These are phyloP conservation scores for Hiodon tergisus DNA, from an alignment of 2,113 vertebrate genomes.

Conservation along the genomic window DNA sequence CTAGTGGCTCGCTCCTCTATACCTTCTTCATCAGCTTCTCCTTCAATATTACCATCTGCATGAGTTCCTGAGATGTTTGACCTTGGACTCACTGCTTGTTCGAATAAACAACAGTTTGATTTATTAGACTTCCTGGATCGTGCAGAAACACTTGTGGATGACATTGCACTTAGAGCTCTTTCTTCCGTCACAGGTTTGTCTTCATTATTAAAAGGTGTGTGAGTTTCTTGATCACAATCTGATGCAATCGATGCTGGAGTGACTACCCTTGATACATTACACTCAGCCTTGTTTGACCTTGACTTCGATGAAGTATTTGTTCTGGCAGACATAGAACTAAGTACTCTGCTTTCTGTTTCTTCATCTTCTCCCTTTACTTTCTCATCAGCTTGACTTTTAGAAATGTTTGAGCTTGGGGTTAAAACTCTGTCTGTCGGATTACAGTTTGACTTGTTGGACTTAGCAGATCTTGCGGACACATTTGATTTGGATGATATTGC, in stretches of 20 bases:
- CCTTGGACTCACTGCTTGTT: conserved; percentile 22
- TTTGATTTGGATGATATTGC: conserved; percentile 22
- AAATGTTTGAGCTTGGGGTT: neutral
- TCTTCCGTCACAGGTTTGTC: conserved; percentile 34
- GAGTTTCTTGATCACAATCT: conserved; percentile 7
- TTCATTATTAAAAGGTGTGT: conserved; percentile 43
- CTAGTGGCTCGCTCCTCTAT: conserved; percentile 17
- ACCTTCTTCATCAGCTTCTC: neutral
- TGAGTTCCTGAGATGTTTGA: conserved; percentile 4
- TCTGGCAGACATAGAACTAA: conserved; percentile 42
- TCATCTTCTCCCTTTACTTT: conserved; percentile 14
- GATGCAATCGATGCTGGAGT: neutral
- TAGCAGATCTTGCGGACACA: neutral
- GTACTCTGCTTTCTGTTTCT: conserved; percentile 32
- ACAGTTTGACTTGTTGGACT: conserved; percentile 14
- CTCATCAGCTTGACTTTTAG: conserved; percentile 6
- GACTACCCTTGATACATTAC: conserved; percentile 21
- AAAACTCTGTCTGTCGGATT: conserved; percentile 26
- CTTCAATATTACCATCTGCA: too few species aligned
- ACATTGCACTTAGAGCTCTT: conserved; percentile 16
- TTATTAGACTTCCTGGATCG: conserved; percentile 3
- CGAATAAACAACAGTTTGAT: conserved; percentile 21
- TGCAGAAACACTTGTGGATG: conserved; percentile 19
- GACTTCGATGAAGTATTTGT: conserved; percentile 32
- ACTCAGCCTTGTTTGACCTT: conserved; percentile 42